Evolutionary conservation across 2,113 vertebrate genomes (phyloP), one percentile per base, ranked within the genome.

Genomic region (Pygoscelis adeliae): DNA sequence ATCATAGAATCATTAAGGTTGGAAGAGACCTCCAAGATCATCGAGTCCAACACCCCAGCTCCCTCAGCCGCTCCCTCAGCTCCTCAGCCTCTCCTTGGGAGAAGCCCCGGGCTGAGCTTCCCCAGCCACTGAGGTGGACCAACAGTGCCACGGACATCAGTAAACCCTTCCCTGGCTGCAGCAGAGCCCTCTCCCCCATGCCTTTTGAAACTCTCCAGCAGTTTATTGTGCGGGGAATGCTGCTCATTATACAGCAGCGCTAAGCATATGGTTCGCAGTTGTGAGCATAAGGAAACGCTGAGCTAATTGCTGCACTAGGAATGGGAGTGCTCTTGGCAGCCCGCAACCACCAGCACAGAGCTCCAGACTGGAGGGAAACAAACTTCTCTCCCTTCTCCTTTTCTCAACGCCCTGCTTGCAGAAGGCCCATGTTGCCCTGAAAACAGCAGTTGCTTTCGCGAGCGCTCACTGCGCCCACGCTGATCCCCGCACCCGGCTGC

Each of bases 381-480:
- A 42, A 47, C 52, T 21, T 19, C 59, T 29, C 58, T 42, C 12
- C 11, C 25, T 11, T 49, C 81, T 15, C 76, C 69, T 22, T 34
- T 19, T 46, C 38, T 47, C 85, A 6, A 3, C 2, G 0, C 15
- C 21, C 14, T 25, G 26, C 58, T 5, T 15, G 38, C 74, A 72
- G 86, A 18, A 10, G 29, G 23, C 13, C 12, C 32, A 0, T 1
- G 5, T 5, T 19, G 26, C 47, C 74, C 63, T 12, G 21, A 17
- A 13, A 47, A 11, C 53, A 50, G 49, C 10, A 6, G 25, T 1
- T 11, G 62, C 38, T 62, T 8, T 38, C 5, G 1, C 1, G 4
- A 71, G 5, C 7, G 0, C 17, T 30, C 8, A 0, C 58, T 13
- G 71, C 0, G 1, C 4, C 63, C 46, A 10, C 3, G 2, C 66